Evolutionary conservation across 1,140 invertebrate genomes (phyloP), one percentile per base, ranked within the genome.

Genomic region (Calephelis virginiensis): DNA sequence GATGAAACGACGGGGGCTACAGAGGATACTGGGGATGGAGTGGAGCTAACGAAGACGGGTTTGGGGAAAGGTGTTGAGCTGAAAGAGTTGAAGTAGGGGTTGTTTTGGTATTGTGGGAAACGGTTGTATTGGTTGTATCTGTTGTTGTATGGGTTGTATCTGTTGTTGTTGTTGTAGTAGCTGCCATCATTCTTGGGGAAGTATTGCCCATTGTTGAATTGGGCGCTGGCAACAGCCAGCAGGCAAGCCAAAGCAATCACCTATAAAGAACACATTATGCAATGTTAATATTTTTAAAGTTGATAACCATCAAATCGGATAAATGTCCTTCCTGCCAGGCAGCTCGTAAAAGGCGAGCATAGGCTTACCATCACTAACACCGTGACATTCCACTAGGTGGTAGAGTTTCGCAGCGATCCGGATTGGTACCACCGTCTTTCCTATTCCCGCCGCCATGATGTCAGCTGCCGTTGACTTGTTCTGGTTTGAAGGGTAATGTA

Each of bases 201-300:
- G 68, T 78, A 79, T 74, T 70, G 70, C 60, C 69, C 80, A 14
- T 38, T 47, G 66, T 68, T 71, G 60, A 72, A 70, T 60, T 85
- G 80, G 40, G 82, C 86, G 60, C 68, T 71, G 69, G 74, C 77
- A 9, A 72, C 80, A 28, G 80, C 86, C 75, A 86, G 61, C 61
- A 83, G 69, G 68, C 80, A 83, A 12, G 81, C 84, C 47, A 89
- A 78, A 13, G 78, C 69, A 61, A 85, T 75, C 48, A 86, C 72
- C 85, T 89, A 76, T 53, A 75, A 69, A 65, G 56, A 74, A 10
- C 28, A 28, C 28, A 80, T 73, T 75, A 74, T 63, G 75, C 61
- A 14, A 17, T 53, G 48, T 71, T 37, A 65, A 50, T 67, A 63
- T 67, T 63, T 48, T 47, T 38, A 14, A 28, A 17, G 1, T 37